Base-by-base conservation (phyloP, 2,113 vertebrate genomes). In the Oplegnathus fasciatus region DNA sequence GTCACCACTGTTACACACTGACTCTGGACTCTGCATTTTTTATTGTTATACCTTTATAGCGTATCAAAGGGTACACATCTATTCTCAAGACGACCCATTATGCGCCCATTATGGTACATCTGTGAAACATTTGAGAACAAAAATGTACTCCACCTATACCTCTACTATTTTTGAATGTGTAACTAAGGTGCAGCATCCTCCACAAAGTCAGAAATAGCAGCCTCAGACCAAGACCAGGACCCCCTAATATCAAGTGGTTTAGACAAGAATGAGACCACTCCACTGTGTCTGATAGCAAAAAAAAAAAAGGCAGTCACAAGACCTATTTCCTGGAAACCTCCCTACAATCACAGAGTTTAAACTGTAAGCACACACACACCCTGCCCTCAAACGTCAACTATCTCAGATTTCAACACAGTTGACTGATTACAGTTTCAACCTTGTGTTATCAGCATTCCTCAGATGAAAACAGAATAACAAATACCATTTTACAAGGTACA, bases 201-300 rank as follows among this genome's bases (percentile, higher is more conserved):
- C 72, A 18, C 74, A 83, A 10, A 85, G 81, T 82, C 82, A 83
- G 80, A 87, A 88, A 80, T 64, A 80, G 28, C 10, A 40, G 61
- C 70, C 84, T 54, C 46, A 69, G 60, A 80, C 70, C 81, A 58
- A 62, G 24, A 42, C 14, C 84, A 30, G 72, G 67, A 89, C 80
- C 86, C 65, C 74, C 77, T 73, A 68, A 90, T 87, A 89, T 80
- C 72, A 86, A 87, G 87, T 83, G 88, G 84, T 88, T 90, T 70
- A 69, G 69, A 86, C 78, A 67, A 76, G 78, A 86, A 83, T 65
- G 86, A 90, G 75, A 82, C 80, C 24, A 40, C 44, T 86, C 50
- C 54, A 32, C 68, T 67, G 75, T 22, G 65, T 78, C 54, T 64
- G 30, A 52, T 13, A 61, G 77, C 37, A 37, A 22, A 11, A 20